A percentile compares a stretch with the other conserved stretches of the same genome.
Evolutionary conservation across 1,140 invertebrate genomes (phyloP).

Genomic region (Meloidogyne hapla): DNA sequence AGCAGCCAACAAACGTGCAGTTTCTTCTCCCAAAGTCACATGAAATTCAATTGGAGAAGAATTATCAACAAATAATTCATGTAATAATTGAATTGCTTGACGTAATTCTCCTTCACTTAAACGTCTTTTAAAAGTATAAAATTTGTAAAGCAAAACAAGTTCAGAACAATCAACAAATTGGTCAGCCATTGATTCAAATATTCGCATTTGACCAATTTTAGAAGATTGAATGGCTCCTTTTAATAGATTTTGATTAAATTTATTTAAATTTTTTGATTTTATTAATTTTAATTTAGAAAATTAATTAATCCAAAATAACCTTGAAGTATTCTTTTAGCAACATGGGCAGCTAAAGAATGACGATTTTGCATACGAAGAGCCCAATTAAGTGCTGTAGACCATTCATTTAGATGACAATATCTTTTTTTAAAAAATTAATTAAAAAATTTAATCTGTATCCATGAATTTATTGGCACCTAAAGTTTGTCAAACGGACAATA

Average conservation of each 20-base stretch:
- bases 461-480: too few species aligned
- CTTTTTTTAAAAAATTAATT: neutral
- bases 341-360: constrained; percentile 10
- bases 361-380: constrained; percentile 11
- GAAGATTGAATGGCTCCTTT: constrained; percentile 14
- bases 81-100: constrained; percentile 20
- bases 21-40: constrained; percentile 16
- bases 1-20: neutral
- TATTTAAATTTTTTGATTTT: too few species aligned
- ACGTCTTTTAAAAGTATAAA: constrained; percentile 27
- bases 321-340: constrained; percentile 16
- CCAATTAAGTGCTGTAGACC: constrained; percentile 20
- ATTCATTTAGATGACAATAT: constrained; percentile 15
- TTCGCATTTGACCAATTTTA: constrained; percentile 24
- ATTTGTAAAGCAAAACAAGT: constrained; percentile 31
- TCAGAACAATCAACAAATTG: constrained; percentile 27
- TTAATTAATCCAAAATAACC: too few species aligned
- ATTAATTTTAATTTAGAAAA: too few species aligned
- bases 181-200: constrained; percentile 27
- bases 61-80: constrained; percentile 33
- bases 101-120: constrained; percentile 20
- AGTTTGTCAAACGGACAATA: too few species aligned
- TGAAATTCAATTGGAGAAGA: constrained; percentile 32
- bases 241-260: too few species aligned
- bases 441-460: too few species aligned